Base-by-base conservation (phyloP, 2,797 vertebrate species). In the Phataginus tricuspis region DNA sequence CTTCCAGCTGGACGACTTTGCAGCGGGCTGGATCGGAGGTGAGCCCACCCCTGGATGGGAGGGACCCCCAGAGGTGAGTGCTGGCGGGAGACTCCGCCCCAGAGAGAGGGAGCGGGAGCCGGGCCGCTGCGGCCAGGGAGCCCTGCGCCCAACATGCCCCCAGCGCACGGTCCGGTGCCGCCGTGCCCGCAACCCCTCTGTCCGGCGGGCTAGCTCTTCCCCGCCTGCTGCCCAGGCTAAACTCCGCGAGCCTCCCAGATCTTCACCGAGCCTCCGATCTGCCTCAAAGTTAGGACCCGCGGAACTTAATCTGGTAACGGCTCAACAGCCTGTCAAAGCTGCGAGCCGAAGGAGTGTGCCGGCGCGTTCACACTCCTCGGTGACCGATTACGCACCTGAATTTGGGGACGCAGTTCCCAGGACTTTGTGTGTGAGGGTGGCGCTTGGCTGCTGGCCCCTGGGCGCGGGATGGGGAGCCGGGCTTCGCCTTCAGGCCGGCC, bases 1-100 rank as follows among this genome's bases (percentile, higher is more conserved):
- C 93, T 98, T 99, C 91, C 98, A 99, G 71, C 6, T 99, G 97
- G 99, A 99, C 90, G 99, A 99, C 95, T 99, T 99, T 90, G 80
- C 98, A 25, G 99, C 99, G 4, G 99, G 99, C 96, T 99, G 99
- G 99, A 99, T 99, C 87, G 99, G 99, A 86, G 99, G 99, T 99
- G 98, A 99, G 99, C 98, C 9, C 59, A 45, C 1, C 31, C 77
- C 23, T 5, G 57, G 57, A 25, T 16, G 68, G 49, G 57, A 63
- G 42, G 93, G 53, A 51, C 63, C 59, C 68, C 31, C 19, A 59
- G 99, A 85, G 99, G 99, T 99, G 98, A 99, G 99, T 98, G 29
- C 42, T 80, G 31, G 34, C 1, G 34, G 49, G 90, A 49, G 72
- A 37, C n/a, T 25, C 2, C 16, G 11, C 4, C 25, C 71, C 49